Evolutionary conservation across 2,797 vertebrate species (phyloP), one percentile per base, ranked within the genome.

Genomic region (Clarias laeviceps): DNA sequence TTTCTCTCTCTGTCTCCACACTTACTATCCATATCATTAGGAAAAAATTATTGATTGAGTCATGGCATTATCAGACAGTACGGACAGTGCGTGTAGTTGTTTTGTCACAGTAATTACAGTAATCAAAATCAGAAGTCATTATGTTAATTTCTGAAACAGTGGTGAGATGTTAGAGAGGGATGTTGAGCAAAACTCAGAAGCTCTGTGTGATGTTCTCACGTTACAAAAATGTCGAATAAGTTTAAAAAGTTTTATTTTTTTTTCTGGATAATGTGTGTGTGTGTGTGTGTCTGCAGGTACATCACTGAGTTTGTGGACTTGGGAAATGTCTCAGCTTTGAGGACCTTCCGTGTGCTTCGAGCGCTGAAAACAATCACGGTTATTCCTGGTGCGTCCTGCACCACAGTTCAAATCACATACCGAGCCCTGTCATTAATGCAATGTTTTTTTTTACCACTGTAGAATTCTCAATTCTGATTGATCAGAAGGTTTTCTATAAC

Each of bases 291-390:
- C 89, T 83, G 27, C 90, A 97, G 98, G 87, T 99, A 99, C 87
- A 88, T 97, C 70, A 99, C 97, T 0, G 97, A 99, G 92, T 97
- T 99, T 1, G 96, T 99, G 84, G 97, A 98, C 90, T 93, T 98
- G 93, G 97, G 97, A 64, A 99, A 98, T 78, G 94, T 99, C 86
- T 99, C 98, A 0, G 97, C 97, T 50, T 93, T 99, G 91, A 96
- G 97, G 89, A 99, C 97, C 0, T 99, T 99, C 94, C 96, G 97
- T 86, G 98, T 99, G 80, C 97, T 99, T n/a, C 95, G 97, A 81
- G 98, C 97, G 68, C 94, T 99, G 88, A 99, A 99, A 94, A 98
- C 97, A 82, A 99, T 99, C 93, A 97, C 98, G 0, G 97, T 98
- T 74, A 98, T 99, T 91, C 98, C 98, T 91, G 98, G 98, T 99